These are phyloP conservation scores for Syrrhaptes paradoxus DNA, from an alignment of 2,113 vertebrate species.

Conservation along the genomic window DNA sequence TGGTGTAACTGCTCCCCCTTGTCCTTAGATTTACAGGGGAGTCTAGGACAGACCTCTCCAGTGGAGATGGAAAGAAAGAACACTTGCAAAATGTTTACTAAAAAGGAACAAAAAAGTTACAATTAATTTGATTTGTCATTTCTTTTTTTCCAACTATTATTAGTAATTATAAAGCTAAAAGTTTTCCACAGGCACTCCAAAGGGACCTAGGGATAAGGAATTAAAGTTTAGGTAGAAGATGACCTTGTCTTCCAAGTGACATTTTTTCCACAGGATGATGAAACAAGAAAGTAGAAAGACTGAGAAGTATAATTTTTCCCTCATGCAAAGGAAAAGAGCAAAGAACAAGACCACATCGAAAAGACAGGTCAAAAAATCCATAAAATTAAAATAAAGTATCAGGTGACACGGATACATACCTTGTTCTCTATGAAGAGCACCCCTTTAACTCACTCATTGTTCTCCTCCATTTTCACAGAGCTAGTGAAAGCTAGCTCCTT, in stretches of 20 bases:
- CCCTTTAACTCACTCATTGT: neutral
- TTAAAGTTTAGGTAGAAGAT: neutral
- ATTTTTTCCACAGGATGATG: neutral
- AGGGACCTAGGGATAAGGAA: slow-evolving; percentile 3
- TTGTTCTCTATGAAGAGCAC: accelerated
- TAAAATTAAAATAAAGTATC: neutral
- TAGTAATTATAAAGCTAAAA: neutral
- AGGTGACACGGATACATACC: neutral
- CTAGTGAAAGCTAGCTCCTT: neutral
- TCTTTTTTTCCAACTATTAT: neutral
- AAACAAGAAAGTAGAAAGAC: neutral
- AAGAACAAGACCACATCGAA: neutral
- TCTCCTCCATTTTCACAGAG: neutral
- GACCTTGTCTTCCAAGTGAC: slow-evolving; percentile 60
- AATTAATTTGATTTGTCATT: neutral
- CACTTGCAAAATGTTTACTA: neutral
- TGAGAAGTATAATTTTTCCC: neutral
- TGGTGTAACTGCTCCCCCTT: neutral
- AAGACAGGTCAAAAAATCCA: neutral
- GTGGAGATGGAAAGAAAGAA: neutral
- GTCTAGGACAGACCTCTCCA: neutral
- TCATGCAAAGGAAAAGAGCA: neutral
- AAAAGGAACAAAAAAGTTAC: neutral
- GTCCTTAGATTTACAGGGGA: neutral
- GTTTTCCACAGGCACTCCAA: neutral